A percentile compares a stretch with the other conserved stretches of the same genome.
Evolutionary conservation across 2,888 invertebrate genomes (phyloP).

Genomic region (Tolmerus cingulatus): DNA sequence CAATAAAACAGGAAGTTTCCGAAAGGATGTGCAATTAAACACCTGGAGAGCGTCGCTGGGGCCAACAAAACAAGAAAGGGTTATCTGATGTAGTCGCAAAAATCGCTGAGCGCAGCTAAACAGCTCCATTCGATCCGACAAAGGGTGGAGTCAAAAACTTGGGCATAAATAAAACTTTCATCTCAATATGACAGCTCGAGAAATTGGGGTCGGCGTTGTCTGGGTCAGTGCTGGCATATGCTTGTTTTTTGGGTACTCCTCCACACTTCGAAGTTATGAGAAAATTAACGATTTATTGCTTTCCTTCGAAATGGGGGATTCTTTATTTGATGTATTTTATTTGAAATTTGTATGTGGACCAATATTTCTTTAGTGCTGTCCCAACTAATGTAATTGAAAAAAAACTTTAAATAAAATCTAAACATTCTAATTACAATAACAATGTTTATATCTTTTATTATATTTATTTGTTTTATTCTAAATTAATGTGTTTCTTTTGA

Average conservation of each 20-base stretch:
- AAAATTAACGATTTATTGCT: conserved; percentile 21
- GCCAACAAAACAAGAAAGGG: neutral
- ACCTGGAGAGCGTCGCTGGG: neutral
- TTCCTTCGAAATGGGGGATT: neutral
- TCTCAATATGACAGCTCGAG: neutral
- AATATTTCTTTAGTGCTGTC: too few relatives aligned
- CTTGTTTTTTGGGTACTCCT: neutral
- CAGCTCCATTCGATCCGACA: neutral
- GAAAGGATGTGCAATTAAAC: neutral
- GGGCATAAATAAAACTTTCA: conserved; percentile 12
- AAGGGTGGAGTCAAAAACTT: neutral
- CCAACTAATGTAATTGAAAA: too few relatives aligned
- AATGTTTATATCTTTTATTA: too few relatives aligned
- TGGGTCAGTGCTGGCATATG: neutral
- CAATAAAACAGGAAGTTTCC: neutral
- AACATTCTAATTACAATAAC: too few relatives aligned
- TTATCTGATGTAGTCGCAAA: neutral
- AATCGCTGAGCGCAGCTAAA: conserved; percentile 4
- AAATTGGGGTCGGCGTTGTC: neutral
- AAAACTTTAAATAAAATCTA: too few relatives aligned
- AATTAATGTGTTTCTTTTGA: too few relatives aligned
- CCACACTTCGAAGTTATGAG: neutral
- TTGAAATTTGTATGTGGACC: too few relatives aligned
- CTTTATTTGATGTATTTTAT: too few relatives aligned
- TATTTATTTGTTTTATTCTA: too few relatives aligned